phyloP scores from a whole-genome alignment of 2,113 vertebrate species.

The Oxyura jamaicensis region DNA sequence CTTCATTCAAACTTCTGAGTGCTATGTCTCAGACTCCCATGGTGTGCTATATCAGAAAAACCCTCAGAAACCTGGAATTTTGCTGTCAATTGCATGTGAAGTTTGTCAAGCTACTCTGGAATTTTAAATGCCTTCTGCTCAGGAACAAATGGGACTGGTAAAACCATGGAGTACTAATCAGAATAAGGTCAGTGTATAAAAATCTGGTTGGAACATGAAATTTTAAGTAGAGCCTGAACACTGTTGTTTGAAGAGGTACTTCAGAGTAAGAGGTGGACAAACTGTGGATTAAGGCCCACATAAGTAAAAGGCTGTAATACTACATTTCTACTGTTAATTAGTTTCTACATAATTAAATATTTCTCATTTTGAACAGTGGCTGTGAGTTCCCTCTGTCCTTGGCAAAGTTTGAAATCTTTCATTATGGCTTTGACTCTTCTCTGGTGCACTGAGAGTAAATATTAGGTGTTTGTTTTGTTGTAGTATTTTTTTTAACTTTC shows the following conservation, averaged over 20 bases:
- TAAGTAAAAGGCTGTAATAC: constrained; percentile 47
- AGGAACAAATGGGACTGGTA: background rate
- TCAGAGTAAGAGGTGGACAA: constrained; percentile 34
- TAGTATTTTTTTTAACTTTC: background rate
- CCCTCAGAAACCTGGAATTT: background rate
- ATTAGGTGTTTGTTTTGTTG: background rate
- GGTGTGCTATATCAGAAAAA: background rate
- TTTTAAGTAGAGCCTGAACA: constrained; percentile 34
- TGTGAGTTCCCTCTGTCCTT: constrained; percentile 48
- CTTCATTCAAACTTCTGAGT: background rate
- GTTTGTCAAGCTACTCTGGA: constrained; percentile 11
- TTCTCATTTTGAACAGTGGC: constrained; percentile 26
- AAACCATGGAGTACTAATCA: constrained; percentile 26
- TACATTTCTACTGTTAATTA: constrained; percentile 61
- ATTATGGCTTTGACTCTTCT: constrained; percentile 42
- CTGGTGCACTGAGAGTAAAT: background rate
- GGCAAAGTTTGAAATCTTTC: constrained; percentile 28
- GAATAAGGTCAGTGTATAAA: constrained; percentile 50
- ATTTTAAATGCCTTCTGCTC: constrained; percentile 32
- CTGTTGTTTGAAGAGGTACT: constrained; percentile 54
- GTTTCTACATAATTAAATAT: constrained; percentile 68
- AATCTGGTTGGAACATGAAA: constrained; percentile 43
- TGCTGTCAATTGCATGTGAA: background rate
- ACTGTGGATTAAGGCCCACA: background rate
- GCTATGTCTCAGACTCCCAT: background rate